Percentiles rank a stretch among this genome's conserved stretches.
Evolutionary conservation across 2,797 vertebrate genomes (phyloP).

Genomic region (Pampus argenteus): DNA sequence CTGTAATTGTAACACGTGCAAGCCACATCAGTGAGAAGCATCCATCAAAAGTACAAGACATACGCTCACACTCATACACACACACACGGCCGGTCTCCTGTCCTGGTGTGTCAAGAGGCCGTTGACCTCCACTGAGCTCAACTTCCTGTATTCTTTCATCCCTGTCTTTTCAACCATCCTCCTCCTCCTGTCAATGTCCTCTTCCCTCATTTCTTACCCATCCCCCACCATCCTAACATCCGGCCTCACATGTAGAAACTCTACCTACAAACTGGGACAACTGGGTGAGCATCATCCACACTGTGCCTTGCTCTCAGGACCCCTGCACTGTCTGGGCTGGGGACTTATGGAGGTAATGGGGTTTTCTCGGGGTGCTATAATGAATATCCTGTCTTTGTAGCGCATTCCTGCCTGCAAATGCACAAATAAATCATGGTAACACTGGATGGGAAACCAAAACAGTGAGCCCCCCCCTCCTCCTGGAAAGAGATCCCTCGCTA

Average conservation of each 20-base stretch:
- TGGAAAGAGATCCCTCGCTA: conserved; percentile 52
- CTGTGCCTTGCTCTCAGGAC: conserved; percentile 26
- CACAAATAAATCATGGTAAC: conserved; percentile 71
- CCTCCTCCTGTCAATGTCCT: conserved; percentile 39
- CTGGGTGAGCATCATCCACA: conserved; percentile 41
- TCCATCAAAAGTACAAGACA: conserved; percentile 59
- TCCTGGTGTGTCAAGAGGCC: conserved; percentile 71
- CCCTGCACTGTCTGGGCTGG: conserved; percentile 14
- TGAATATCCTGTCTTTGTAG: conserved; percentile 62
- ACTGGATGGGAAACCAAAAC: conserved; percentile 62
- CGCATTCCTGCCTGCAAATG: conserved; percentile 63
- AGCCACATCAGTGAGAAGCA: conserved; percentile 47
- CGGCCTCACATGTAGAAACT: conserved; percentile 8
- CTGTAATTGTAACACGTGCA: conserved; percentile 54
- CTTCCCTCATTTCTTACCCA: conserved; percentile 54
- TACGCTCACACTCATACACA: conserved; percentile 30
- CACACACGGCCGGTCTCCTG: conserved; percentile 55
- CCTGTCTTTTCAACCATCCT: no score
- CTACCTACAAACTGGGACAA: conserved; percentile 8
- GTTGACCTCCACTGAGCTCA: conserved; percentile 73
- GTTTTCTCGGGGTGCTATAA: conserved; percentile 46
- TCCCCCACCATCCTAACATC: conserved; percentile 42
- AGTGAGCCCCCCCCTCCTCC: conserved; percentile 31
- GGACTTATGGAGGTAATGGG: conserved; percentile 10
- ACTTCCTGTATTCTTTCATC: conserved; percentile 78